A percentile compares a stretch with the other conserved stretches of the same genome.
Conservation (phyloP, 2,888 invertebrate genomes). For the Stegophylla sp. region DNA sequence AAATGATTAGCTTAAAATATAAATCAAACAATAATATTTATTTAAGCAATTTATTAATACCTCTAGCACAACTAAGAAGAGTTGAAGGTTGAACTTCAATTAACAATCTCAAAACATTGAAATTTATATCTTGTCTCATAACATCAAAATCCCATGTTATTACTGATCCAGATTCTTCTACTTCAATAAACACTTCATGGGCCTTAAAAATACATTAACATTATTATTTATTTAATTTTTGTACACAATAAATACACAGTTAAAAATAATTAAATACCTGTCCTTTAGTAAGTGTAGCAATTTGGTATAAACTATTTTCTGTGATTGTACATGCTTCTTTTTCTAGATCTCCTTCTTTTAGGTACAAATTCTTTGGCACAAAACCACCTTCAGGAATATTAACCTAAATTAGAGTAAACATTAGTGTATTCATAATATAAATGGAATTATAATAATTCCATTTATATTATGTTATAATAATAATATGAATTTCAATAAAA, state of each 20-base stretch:
- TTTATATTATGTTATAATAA: too few relatives aligned
- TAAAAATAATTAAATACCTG: conserved; percentile 63
- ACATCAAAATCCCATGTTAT: conserved; percentile 98
- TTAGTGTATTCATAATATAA: conserved; percentile 12
- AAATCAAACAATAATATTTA: background rate
- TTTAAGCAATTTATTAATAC: conserved; percentile 26
- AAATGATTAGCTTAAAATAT: background rate
- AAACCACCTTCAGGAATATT: conserved; percentile 73
- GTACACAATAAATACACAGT: conserved; percentile 25
- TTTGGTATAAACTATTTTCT: conserved; percentile 77
- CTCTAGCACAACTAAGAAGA: conserved; percentile 48
- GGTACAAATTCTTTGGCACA: conserved; percentile 86
- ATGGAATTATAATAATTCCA: too few relatives aligned
- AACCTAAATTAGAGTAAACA: conserved; percentile 60
- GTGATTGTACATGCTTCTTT: conserved; percentile 66
- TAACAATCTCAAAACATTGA: conserved; percentile 71
- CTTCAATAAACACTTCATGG: conserved; percentile 78
- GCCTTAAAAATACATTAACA: conserved; percentile 10
- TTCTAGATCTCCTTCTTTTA: conserved; percentile 69
- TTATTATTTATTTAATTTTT: conserved; percentile 20
- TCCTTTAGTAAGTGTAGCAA: conserved; percentile 73
- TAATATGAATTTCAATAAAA: conserved; percentile 56
- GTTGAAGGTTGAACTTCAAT: conserved; percentile 62
- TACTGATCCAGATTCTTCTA: conserved; percentile 85
- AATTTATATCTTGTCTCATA: conserved; percentile 84